These are phyloP conservation scores for Drosophila robusta DNA, from an alignment of 2,888 invertebrate species.

Conservation along the genomic window DNA sequence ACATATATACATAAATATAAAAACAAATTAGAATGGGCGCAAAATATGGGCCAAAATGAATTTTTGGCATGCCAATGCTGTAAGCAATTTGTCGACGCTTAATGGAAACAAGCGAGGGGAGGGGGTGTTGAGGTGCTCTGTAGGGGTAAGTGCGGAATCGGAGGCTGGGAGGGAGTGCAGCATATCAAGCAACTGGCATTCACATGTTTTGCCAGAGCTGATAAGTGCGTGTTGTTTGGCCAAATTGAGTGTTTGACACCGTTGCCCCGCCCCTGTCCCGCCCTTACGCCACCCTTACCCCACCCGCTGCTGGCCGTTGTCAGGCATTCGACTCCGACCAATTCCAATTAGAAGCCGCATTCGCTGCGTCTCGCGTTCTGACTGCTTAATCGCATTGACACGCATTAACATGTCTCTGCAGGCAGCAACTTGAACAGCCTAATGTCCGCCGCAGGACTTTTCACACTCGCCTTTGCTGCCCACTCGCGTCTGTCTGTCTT, in stretches of 20 bases:
- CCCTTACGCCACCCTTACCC: too few relatives aligned
- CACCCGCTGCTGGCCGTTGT: neutral
- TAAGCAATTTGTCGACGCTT: conserved; percentile 64
- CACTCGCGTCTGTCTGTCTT: too few relatives aligned
- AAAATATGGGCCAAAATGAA: conserved; percentile 64
- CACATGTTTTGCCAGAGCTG: conserved; percentile 38
- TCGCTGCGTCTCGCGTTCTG: conserved; percentile 40
- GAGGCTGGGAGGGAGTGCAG: neutral
- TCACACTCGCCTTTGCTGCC: neutral
- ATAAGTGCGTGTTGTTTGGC: conserved; percentile 48
- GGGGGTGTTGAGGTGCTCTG: neutral
- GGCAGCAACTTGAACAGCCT: conserved; percentile 50
- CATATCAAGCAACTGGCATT: conserved; percentile 16
- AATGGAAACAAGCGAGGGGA: conserved; percentile 47
- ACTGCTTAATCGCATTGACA: conserved; percentile 72
- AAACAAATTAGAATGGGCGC: conserved; percentile 75
- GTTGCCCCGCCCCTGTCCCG: too few relatives aligned
- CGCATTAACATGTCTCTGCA: conserved; percentile 74
- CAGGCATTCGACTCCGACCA: conserved; percentile 31
- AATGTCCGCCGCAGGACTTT: conserved; percentile 29
- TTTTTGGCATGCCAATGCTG: conserved; percentile 37
- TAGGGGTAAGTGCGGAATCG: neutral
- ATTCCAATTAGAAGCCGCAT: conserved; percentile 54
- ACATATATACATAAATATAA: conserved; percentile 54
- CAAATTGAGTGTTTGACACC: conserved; percentile 46